Percentiles rank a stretch among this genome's conserved stretches.
Evolutionary conservation across 2,888 invertebrate genomes (phyloP).

Genomic region (Drepanosiphum platanoidis): DNA sequence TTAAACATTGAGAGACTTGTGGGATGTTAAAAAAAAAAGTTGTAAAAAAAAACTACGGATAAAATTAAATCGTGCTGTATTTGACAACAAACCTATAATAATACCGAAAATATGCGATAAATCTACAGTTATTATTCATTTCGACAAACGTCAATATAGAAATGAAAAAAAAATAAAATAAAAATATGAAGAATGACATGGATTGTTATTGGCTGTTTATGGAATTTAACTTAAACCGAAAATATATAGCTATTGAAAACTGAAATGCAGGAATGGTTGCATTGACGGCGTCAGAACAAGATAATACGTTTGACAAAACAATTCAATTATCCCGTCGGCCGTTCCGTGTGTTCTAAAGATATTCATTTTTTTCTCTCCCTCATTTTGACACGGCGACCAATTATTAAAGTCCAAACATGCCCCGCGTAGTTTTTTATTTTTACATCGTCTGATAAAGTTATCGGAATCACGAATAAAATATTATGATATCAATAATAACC

Average conservation of each 20-base stretch:
- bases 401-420: conserved; percentile 4
- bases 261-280: neutral
- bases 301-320: conserved; percentile 42
- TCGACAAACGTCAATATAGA: conserved; percentile 13
- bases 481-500: no score
- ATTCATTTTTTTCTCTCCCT: no score
- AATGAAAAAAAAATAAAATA: neutral
- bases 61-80: conserved; percentile 11
- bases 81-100: neutral
- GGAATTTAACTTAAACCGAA: conserved; percentile 10
- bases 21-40: neutral
- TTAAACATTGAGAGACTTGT: no score
- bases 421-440: neutral
- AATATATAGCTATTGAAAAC: neutral
- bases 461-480: no score
- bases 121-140: conserved; percentile 26
- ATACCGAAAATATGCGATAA: conserved; percentile 18
- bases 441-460: no score
- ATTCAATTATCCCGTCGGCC: neutral
- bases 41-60: neutral
- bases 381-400: conserved; percentile 3
- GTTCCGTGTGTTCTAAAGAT: neutral
- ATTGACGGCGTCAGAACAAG: neutral
- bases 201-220: conserved; percentile 3
- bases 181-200: conserved; percentile 29